These are phyloP conservation scores for Drosophila pandora DNA, from an alignment of 1,140 invertebrate genomes.

Conservation along the genomic window DNA sequence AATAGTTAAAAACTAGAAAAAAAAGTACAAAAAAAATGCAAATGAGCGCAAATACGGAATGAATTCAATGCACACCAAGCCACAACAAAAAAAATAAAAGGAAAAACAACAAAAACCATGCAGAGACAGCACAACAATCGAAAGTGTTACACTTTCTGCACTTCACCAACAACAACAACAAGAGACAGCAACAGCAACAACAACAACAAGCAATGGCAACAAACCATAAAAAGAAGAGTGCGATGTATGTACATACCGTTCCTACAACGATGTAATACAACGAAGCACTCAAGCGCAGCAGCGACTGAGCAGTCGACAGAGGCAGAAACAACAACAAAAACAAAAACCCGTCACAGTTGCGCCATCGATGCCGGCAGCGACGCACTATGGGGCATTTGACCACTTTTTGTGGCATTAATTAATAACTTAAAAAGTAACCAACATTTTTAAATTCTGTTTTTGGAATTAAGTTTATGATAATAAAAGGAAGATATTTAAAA, in stretches of 20 bases:
- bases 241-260: slow-evolving; percentile 44
- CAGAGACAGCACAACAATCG: slow-evolving; percentile 72
- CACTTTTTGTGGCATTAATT: too few relatives aligned
- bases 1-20: slow-evolving; percentile 19
- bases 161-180: slow-evolving; percentile 63
- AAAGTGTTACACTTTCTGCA: slow-evolving; percentile 82
- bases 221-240: slow-evolving; percentile 73
- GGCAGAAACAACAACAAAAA: slow-evolving; percentile 34
- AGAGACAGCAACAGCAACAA: slow-evolving; percentile 18
- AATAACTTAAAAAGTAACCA: too few relatives aligned
- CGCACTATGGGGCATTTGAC: too few relatives aligned
- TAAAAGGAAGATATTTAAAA: too few relatives aligned
- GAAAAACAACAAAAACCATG: slow-evolving; percentile 41
- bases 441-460: too few relatives aligned
- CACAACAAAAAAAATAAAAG: slow-evolving; percentile 37
- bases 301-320: slow-evolving; percentile 14
- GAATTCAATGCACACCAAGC: slow-evolving; percentile 68
- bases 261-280: slow-evolving; percentile 68
- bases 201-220: slow-evolving; percentile 55
- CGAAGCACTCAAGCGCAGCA: slow-evolving; percentile 36
- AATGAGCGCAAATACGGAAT: slow-evolving; percentile 81
- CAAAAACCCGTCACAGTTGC: slow-evolving; percentile 65
- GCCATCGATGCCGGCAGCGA: slow-evolving; percentile 57
- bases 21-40: slow-evolving; percentile 58
- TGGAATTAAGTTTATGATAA: too few relatives aligned